These are phyloP conservation scores for Atractosteus spatula DNA, from an alignment of 2,113 vertebrate genomes.

Conservation along the genomic window DNA sequence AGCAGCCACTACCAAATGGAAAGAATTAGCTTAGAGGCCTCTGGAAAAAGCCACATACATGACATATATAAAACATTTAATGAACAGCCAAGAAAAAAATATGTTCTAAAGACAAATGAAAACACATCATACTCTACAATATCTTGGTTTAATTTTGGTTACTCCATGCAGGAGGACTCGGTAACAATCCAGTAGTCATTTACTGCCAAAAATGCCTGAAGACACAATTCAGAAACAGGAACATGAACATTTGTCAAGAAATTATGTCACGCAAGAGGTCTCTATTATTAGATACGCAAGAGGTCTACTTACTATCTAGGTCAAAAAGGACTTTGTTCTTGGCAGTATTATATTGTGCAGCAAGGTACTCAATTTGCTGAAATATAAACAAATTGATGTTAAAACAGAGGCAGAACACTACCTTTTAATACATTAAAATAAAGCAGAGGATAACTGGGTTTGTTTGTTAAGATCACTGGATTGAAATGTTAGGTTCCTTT, in stretches of 20 bases:
- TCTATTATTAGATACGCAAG: neutral
- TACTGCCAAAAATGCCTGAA: neutral
- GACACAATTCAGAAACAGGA: neutral
- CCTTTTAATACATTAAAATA: neutral
- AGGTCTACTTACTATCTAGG: conserved; percentile 82
- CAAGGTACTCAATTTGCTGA: conserved; percentile 88
- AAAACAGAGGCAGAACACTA: neutral
- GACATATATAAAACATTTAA: too few relatives aligned
- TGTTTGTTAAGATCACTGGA: too few relatives aligned
- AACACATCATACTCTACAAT: too few relatives aligned
- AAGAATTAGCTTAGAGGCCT: too few relatives aligned
- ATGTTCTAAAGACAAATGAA: too few relatives aligned
- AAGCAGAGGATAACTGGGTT: too few relatives aligned
- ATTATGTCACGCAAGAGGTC: neutral
- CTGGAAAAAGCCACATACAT: too few relatives aligned
- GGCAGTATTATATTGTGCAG: conserved; percentile 78
- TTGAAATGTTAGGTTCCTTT: too few relatives aligned
- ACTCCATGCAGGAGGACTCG: too few relatives aligned
- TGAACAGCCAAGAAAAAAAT: too few relatives aligned
- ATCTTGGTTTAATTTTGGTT: too few relatives aligned
- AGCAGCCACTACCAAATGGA: too few relatives aligned
- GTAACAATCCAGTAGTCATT: neutral
- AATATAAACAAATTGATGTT: conserved; percentile 32
- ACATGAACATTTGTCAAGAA: neutral
- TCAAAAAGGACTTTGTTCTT: conserved; percentile 82